Evolutionary conservation across 1,140 invertebrate genomes (phyloP), one percentile per base, ranked within the genome.

Genomic region (Pogonomyrmex barbatus): DNA sequence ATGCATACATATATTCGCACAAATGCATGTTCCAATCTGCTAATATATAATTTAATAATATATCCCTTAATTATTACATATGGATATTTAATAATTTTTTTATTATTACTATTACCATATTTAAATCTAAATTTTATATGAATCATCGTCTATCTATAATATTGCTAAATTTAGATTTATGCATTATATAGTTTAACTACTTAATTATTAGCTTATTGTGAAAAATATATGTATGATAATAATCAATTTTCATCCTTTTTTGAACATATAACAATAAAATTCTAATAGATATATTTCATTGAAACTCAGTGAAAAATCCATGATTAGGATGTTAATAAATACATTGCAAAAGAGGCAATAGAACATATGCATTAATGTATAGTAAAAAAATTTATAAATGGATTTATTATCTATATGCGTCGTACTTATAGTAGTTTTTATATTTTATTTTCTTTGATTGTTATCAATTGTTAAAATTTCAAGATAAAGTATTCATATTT

Each of bases 61-160:
- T 60, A 68, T 1, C 1, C 24, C 45, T 17, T 17, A 39, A 17
- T 6, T 6, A 0, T 36, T 85, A 68, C 76, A 68, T 52, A 76
- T 79, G 54, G 79, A 89, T 87, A 77, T 63, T 45, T 77, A 77
- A 86, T 77, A 14, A 5, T 73, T 67, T 83, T 81, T 76, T 89
- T 88, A 87, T 58, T 91, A 90, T 47, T 56, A 63, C 77, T 91
- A 89, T 83, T 75, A 75, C 63, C 85, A 91, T 56, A 68, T 50
- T 24, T 91, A 90, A 91, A 88, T 85, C 78, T 90, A 90, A 4
- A 24, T 60, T 75, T 58, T 39, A 56, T 24, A 60, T 42, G 6
- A 36, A 58, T 60, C 33, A 75, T 86, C 88, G 86, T 47, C 33
- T 67, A 78, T 1, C 30, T 83, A 92, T 73, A 86, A 45, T 87